Percentiles rank a stretch among this genome's conserved stretches.
phyloP scores from a whole-genome alignment of 2,797 vertebrate genomes.

The Cyclopterus lumpus region DNA sequence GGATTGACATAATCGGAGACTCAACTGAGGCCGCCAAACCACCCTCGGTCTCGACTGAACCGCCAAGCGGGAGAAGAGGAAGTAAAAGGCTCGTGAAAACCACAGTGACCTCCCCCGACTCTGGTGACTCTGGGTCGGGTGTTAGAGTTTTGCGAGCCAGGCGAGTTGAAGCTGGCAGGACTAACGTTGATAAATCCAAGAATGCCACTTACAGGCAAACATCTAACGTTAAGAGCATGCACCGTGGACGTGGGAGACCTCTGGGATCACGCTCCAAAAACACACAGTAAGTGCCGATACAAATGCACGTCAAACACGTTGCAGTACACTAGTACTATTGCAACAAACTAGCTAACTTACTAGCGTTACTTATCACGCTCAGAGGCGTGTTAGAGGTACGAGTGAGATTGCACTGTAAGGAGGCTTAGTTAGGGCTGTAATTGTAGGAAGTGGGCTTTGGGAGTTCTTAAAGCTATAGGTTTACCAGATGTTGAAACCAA shows the following conservation, averaged over 20 bases:
- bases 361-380: neutral
- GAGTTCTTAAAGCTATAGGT: slow-evolving; percentile 56
- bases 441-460: slow-evolving; percentile 32
- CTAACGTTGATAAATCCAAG: neutral
- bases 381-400: neutral
- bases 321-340: neutral
- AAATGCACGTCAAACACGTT: neutral
- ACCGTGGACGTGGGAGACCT: slow-evolving; percentile 16
- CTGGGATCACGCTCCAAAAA: slow-evolving; percentile 9
- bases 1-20: neutral
- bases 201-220: neutral
- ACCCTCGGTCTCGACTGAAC: slow-evolving; percentile 52
- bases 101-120: neutral
- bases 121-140: neutral
- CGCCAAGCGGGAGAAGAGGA: slow-evolving; percentile 22
- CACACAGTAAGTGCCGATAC: slow-evolving; percentile 42
- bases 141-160: slow-evolving; percentile 51
- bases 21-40: slow-evolving; percentile 32
- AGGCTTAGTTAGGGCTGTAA: neutral
- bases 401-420: slow-evolving; percentile 6
- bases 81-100: slow-evolving; percentile 1
- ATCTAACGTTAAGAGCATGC: neutral
- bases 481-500: slow-evolving; percentile 1
- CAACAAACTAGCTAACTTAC: neutral
- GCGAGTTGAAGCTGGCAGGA: neutral